These are phyloP conservation scores for Oscheius sp. DNA, from an alignment of 1,140 invertebrate genomes.

Conservation along the genomic window DNA sequence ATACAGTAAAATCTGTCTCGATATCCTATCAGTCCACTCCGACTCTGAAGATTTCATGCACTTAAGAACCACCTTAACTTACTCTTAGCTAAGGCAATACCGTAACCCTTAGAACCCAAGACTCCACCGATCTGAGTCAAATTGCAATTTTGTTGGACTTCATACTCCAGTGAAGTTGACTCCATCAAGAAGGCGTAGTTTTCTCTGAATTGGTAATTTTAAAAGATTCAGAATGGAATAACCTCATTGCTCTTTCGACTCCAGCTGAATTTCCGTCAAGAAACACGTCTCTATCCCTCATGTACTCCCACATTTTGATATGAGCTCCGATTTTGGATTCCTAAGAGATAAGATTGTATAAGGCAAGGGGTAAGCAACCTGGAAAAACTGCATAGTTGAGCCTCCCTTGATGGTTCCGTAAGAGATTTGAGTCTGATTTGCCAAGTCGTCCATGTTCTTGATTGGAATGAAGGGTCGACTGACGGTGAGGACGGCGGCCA, in stretches of 20 bases:
- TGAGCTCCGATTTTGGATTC: constrained; percentile 45
- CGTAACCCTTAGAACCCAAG: constrained; percentile 81
- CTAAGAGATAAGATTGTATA: constrained; percentile 57
- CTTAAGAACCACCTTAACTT: neutral
- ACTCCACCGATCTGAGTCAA: constrained; percentile 94
- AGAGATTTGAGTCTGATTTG: constrained; percentile 85
- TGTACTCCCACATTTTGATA: constrained; percentile 85
- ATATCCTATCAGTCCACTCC: constrained; percentile 59
- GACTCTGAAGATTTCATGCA: constrained; percentile 39
- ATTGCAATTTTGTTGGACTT: constrained; percentile 91
- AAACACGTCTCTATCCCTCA: constrained; percentile 82
- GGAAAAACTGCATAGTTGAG: constrained; percentile 65
- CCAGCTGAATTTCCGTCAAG: constrained; percentile 85
- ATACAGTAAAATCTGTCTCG: constrained; percentile 57
- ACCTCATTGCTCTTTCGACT: constrained; percentile 73
- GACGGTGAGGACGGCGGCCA: constrained; percentile 94
- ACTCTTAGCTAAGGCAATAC: constrained; percentile 64
- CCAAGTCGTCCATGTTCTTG: constrained; percentile 84
- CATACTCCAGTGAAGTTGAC: constrained; percentile 93
- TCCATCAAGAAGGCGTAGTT: constrained; percentile 98
- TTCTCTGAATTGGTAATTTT: constrained; percentile 65
- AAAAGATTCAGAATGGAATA: neutral
- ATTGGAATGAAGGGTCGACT: constrained; percentile 86
- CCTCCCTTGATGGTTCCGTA: constrained; percentile 87
- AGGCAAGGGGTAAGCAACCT: constrained; percentile 37